Base-by-base conservation (phyloP, 92 coral and sea anemone species). In the Parazoanthus swiftii region DNA sequence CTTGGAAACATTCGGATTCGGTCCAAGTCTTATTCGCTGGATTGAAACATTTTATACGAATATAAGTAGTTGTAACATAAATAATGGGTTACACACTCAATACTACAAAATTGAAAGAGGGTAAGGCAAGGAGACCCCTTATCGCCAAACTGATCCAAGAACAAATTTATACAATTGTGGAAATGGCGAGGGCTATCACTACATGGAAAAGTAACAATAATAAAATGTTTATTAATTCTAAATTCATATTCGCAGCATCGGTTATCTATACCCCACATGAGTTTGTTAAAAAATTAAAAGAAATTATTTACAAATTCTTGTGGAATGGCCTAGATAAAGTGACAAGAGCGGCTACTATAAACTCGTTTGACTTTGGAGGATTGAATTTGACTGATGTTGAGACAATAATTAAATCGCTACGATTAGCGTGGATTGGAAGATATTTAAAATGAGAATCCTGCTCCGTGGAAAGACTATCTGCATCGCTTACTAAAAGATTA, bases 371-470 rank as follows among this genome's bases (percentile, higher is more conserved):
- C 8, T 11, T 79, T 18, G 90, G 90, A 44, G 86, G 86, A 23
- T 44, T 88, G 63, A 77, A 77, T 42, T 13, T 86, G 48, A 86
- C 76, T 11, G 76, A 86, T 15, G 35, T 86, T 59, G 72, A 85
- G 20, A 85, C 81, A 29, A 66, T 56, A 29, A 85, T 85, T 20
- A 76, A 86, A 85, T 85, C 89, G 26, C 74, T 86, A 26, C 8
- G 81, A 35, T 58, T 74, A 21, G 71, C 89, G 35, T 86, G 89
- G 82, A 36, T 85, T 25, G 50, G 75, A 85, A 85, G 88, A 70
- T 39, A 70, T 35, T 36, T 20, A 42, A 42, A 63, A 79, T 36
- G 54, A 74, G 56, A 74, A 86, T 86, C 59, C 81, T 65, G 89
- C 50, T 80, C 50, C 51, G 36, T 86, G 54, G 82, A 86, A 86